Base-by-base conservation (phyloP, 2,113 vertebrate species). In the Lonchura striata region DNA sequence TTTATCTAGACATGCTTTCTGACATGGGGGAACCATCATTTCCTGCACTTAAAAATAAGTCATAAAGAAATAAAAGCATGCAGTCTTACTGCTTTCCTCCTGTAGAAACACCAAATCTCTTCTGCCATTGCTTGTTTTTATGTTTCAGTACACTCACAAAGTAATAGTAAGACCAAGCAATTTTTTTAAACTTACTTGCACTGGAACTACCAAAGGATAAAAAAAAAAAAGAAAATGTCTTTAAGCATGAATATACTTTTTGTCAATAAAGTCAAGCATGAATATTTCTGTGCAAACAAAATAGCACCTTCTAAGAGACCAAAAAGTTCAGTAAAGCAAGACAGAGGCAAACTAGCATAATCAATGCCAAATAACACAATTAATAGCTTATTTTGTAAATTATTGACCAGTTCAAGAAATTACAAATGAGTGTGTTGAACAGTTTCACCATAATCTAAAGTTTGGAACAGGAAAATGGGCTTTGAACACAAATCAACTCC, bases 101-200 rank as follows among this genome's bases (percentile, higher is more conserved):
- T 66, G 37, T 2, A 0, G 18, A 56, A 86, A 39, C 56, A 86
- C 24, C 7, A 5, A 74, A 13, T 2, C 2, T 31, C 39, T 78
- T 33, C 41, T 1, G 3, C 14, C 37, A 35, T 41, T 0, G 0
- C 42, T 37, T 25, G 35, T 18, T 78, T 75, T 81, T 39, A 15
- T 28, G 33, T 25, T 63, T 66, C 52, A 39, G 6, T 31, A 42
- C 20, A 12, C 39, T 79, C 35, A 49, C 5, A 49, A 66, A 87
- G 19, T 11, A 66, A 64, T 7, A 56, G 18, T 27, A 71, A 76
- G 56, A 37, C 14, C 33, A 79, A 65, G 7, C 3, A 60, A 92
- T 15, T 23, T 90, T 90, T 42, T 44, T 72, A 72, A 37, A 72
- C 24, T 82, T 79, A 56, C 50, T 50, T 15, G 11, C 23, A 60